Evolutionary conservation across 2,113 vertebrate species (phyloP), one percentile per base, ranked within the genome.

Genomic region (Erythrocercus mccallii): DNA sequence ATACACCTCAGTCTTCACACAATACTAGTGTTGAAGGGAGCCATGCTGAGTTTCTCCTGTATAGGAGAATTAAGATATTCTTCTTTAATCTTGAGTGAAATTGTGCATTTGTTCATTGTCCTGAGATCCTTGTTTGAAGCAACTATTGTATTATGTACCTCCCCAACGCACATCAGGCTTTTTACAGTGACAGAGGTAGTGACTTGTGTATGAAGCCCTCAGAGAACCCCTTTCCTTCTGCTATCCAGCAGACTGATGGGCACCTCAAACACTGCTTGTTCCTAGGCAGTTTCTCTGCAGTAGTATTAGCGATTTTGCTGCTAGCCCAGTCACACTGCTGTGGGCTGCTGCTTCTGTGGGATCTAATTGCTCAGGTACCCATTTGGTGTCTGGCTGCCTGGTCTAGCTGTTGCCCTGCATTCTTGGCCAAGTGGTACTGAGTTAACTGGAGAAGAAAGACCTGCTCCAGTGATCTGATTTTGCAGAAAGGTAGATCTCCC

Each of bases 371-470:
- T 56, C 16, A 48, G 20, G 51, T 15, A 1, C 38, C 91, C 2
- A 0, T 71, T 68, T 61, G 81, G 57, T 91, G 81, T 66, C 70
- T 86, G 77, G 51, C 44, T 3, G 9, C 22, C 73, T 90, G 84
- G 30, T 64, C 51, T 40, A 8, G 81, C 83, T 91, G 60, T 47
- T 86, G 72, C 69, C 68, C 53, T 45, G 88, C 69, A 22, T 91
- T 87, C 76, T 88, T 92, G 74, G 78, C 88, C 81, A 88, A 86
- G 68, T 86, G 92, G 50, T 86, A 9, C 74, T 70, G 69, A 83
- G 82, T 28, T 80, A 95, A 56, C 87, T 56, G 65, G 60, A 77
- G 93, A 90, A 66, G 94, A 94, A 90, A 94, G 88, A 88, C 92
- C 89, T 95, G 91, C 88, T 95, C 86, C 2, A 1, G n/a, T 4